Conservation (phyloP, 2,113 vertebrate species). For the Chelonoidis abingdonii region DNA sequence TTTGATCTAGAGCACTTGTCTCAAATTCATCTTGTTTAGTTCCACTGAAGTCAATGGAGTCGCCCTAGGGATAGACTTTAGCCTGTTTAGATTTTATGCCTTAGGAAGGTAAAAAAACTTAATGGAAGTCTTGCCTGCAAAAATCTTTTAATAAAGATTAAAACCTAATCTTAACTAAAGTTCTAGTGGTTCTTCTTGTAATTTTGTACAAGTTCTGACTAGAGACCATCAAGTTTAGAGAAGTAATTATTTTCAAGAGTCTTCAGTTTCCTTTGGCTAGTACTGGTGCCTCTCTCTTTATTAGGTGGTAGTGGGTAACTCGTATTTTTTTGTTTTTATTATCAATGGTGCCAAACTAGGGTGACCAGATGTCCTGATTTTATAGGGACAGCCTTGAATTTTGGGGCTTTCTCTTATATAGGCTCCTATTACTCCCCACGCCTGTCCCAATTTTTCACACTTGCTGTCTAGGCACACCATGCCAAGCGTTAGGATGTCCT, state of each 20-base stretch:
- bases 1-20: not conserved
- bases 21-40: not conserved
- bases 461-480: not conserved
- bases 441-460: too few species aligned
- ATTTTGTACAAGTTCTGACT: not conserved
- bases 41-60: not conserved
- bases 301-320: not conserved
- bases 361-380: too few species aligned
- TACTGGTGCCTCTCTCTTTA: not conserved
- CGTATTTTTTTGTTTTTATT: not conserved
- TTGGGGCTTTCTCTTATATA: too few species aligned
- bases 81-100: not conserved
- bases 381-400: too few species aligned
- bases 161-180: accelerated
- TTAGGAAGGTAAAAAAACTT: not conserved
- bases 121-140: not conserved
- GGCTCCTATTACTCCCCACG: too few species aligned
- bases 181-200: not conserved
- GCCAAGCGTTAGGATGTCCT: not conserved
- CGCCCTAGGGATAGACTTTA: not conserved
- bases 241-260: not conserved
- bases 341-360: not conserved
- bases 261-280: not conserved
- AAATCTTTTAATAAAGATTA: not conserved
- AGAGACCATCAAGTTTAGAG: not conserved